Evolutionary conservation across 2,797 vertebrate genomes (phyloP), one percentile per base, ranked within the genome.

Genomic region (Mergus octosetaceus): DNA sequence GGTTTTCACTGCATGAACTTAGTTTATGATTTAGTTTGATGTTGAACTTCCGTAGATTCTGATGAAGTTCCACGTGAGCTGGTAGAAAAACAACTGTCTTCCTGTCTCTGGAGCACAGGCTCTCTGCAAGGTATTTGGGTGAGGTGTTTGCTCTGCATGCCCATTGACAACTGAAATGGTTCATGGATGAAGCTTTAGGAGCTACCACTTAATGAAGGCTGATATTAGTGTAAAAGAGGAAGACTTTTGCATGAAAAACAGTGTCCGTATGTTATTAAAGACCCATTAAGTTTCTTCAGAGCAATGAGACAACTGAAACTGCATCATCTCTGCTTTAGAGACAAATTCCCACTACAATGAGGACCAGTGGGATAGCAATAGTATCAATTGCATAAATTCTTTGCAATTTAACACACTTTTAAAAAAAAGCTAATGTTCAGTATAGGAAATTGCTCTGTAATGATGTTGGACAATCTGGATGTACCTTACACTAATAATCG

Each of bases 101-200:
- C 0, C 0, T 30, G 6, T 41, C 34, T 68, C 9, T 45, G 66
- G 39, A 57, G 27, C 1, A 0, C 27, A 49, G 45, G 10, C 20
- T 73, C 34, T 54, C 68, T 9, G 9, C 20, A 30, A 54, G 56
- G 10, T 68, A 25, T 49, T 79, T 1, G 10, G 32, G 19, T 13
- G n/a, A 78, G 62, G 73, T 21, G 30, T 85, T 56, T 54, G 39
- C 74, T 61, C 10, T 58, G 65, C 22, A 27, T 82, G 28, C 6
- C 2, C 30, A 17, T 66, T 76, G 77, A 75, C 53, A 69, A 36
- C 32, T 69, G 57, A 21, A 72, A 78, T 45, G 66, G 75, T 32
- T 72, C 6, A 53, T 3, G 10, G 41, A 41, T 64, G 5, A 82
- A 70, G 9, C 36, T 79, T 93, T 77, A 80, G 69, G 57, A 85